Evolutionary conservation across 2,113 vertebrate genomes (phyloP), one percentile per base, ranked within the genome.

Genomic region (Ellobius talpinus): DNA sequence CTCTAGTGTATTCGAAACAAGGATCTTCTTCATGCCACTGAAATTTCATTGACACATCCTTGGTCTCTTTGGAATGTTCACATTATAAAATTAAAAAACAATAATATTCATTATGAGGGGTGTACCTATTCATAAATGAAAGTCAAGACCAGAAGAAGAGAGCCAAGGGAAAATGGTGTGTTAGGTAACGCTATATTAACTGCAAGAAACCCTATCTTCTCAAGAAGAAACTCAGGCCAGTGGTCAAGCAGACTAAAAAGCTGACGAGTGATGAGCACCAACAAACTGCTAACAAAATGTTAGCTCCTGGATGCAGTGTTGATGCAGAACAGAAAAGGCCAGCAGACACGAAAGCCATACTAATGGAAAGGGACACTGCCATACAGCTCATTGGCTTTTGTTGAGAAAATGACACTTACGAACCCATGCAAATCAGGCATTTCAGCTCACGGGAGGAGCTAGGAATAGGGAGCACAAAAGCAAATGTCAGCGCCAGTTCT

Each of bases 221-320:
- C 73, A 97, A 96, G 79, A 97, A 90, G 42, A 76, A 91, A 96
- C 95, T 94, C 50, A n/a, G 89, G 92, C 91, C 79, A 97, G 95
- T 89, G 95, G 87, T 95, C 95, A 97, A 78, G 95, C 96, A 98
- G 98, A 97, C 89, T 90, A 95, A 95, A 98, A 97, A 96, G 73
- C 96, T 93, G 74, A 97, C 95, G 98, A 98, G 97, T 97, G 89
- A 94, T 89, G 98, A 98, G 92, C 81, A 93, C 94, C 94, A 98
- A 96, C 89, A 98, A 98, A 95, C 96, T 97, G 93, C 97, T 98
- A 97, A 95, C 94, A 97, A 97, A 98, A 98, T 31, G 87, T 95
- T 97, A 98, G 97, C 97, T 95, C 96, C 93, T 88, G 94, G 93
- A 98, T 97, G 96, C 74, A 91, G 0, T 79, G 90, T 89, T 93